phyloP scores from a whole-genome alignment of 37 sponge, comb jelly and placozoan species.

The Chondrosia reniformis region DNA sequence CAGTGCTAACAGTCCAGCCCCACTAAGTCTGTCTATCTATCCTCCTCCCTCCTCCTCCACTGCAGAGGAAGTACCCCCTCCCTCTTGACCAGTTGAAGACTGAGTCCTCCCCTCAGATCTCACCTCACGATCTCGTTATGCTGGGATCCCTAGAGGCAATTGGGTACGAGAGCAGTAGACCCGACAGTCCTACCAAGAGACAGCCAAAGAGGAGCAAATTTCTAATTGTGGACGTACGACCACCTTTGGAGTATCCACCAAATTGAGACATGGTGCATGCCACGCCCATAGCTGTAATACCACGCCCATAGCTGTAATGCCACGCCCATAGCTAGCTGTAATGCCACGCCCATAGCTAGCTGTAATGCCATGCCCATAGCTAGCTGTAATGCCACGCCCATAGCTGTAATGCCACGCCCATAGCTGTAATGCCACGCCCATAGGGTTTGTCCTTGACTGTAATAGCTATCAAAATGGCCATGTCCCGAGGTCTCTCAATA shows the following conservation, averaged over 20 bases:
- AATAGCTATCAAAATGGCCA: constrained; percentile 73
- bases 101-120: constrained; percentile 72
- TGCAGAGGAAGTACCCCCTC: constrained; percentile 53
- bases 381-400: too few relatives aligned
- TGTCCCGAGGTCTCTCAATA: constrained; percentile 56
- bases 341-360: too few relatives aligned
- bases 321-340: too few relatives aligned
- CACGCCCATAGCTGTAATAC: too few relatives aligned
- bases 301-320: too few relatives aligned
- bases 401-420: too few relatives aligned
- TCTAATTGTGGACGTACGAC: constrained; percentile 69
- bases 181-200: neutral
- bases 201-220: constrained; percentile 26
- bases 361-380: too few relatives aligned
- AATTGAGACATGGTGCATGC: too few relatives aligned
- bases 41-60: neutral
- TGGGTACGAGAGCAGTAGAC: constrained; percentile 37
- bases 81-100: constrained; percentile 23
- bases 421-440: too few relatives aligned
- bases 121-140: constrained; percentile 64
- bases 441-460: too few relatives aligned
- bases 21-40: neutral
- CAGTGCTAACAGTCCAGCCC: constrained; percentile 3
- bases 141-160: constrained; percentile 53
- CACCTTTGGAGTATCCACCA: constrained; percentile 68